Percentiles rank a stretch among this genome's conserved stretches.
Conservation (phyloP, 2,888 invertebrate species). For the Leptinotarsa rubiginosa region DNA sequence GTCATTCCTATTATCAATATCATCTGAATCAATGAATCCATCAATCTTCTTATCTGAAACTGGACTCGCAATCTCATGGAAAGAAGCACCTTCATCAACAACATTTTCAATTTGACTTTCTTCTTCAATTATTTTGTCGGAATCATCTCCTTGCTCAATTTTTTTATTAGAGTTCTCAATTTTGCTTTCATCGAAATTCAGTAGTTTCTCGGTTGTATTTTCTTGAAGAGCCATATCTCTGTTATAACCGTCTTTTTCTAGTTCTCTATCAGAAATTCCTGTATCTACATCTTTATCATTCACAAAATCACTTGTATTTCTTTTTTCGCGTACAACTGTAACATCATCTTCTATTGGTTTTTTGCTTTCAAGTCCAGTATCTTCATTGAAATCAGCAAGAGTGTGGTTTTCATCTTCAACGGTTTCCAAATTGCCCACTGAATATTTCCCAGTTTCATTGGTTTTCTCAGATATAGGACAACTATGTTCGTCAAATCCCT, state of each 20-base stretch:
- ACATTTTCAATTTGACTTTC: not conserved
- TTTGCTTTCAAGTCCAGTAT: not conserved
- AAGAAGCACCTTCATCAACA: not conserved
- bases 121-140: not conserved
- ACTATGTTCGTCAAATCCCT: not conserved
- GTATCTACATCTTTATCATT: not conserved
- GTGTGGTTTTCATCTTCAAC: not conserved
- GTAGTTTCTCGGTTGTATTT: too few species aligned
- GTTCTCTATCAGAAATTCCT: not conserved
- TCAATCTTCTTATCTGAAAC: too few species aligned
- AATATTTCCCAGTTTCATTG: not conserved
- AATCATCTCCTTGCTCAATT: not conserved
- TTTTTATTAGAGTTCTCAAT: not conserved
- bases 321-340: not conserved
- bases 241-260: not conserved
- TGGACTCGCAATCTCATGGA: too few species aligned
- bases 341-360: not conserved
- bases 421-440: not conserved
- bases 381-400: not conserved
- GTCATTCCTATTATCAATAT: too few species aligned
- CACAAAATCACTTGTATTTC: not conserved
- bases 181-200: not conserved
- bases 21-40: too few species aligned
- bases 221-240: too few species aligned
- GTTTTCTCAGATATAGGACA: not conserved